Conservation (phyloP, 2,113 vertebrate species). For the Hassar affinis region DNA sequence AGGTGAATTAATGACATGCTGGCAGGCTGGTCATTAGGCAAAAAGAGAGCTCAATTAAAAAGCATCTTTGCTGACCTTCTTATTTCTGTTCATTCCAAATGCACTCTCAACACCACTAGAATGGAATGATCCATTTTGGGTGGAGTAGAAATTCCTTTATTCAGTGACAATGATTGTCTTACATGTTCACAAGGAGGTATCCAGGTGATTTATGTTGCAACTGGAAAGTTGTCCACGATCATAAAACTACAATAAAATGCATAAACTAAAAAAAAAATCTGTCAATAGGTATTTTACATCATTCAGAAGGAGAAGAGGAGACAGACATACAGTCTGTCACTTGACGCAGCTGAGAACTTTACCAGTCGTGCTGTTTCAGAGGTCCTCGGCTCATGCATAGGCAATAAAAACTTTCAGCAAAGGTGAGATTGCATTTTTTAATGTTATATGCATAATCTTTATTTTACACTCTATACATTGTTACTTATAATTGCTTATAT, state of each 20-base stretch:
- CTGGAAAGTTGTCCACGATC: neutral
- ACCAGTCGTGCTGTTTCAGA: slow-evolving; percentile 92
- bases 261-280: neutral
- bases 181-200: neutral
- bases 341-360: slow-evolving; percentile 95
- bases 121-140: no score
- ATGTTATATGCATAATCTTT: neutral
- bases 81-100: no score
- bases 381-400: slow-evolving; percentile 92
- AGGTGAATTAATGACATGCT: no score
- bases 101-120: no score
- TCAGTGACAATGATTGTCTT: neutral
- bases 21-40: neutral
- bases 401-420: slow-evolving; percentile 85
- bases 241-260: neutral
- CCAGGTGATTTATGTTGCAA: neutral
- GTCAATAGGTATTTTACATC: slow-evolving; percentile 83
- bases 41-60: neutral
- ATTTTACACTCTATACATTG: neutral
- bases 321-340: slow-evolving; percentile 85
- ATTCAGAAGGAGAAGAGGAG: slow-evolving; percentile 92
- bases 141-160: neutral
- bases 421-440: neutral
- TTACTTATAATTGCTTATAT: neutral
- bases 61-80: neutral